Base-by-base conservation (phyloP, 2,888 invertebrate genomes). In the Eucera pruinosa region DNA sequence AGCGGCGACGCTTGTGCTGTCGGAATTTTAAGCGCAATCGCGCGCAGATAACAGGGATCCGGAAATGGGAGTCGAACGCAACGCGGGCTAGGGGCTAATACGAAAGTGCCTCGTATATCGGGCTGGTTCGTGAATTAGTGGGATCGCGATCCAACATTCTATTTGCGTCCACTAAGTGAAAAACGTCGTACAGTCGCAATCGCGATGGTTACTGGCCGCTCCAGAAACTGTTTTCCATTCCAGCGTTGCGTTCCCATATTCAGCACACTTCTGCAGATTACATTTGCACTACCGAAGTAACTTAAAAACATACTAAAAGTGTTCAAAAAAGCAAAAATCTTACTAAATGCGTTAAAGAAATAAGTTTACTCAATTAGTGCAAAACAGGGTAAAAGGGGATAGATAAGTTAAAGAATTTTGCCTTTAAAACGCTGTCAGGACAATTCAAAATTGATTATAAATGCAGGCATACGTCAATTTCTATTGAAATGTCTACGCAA, bases 11-110 rank as follows among this genome's bases (percentile, higher is more conserved):
- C 30, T 47, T 6, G 64, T 60, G 15, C 23, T 27, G 72, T 41
- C 43, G 41, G 77, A 78, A 78, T 78, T 78, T 78, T 69, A 78
- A 78, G 39, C 43, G 75, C 47, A 69, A 69, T 65, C 48, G 54
- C 27, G 39, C 18, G 9, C 43, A 55, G 78, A 78, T 78, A 75
- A 69, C 47, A 27, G n/a, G 41, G 15, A 52, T 30, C 50, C 45
- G 77, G 61, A 67, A 75, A 48, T 41, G 60, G 50, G 11, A 58
- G 75, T 52, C 61, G 55, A 67, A 75, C 52, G 43, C 30, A 36
- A 25, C 61, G 27, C 15, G 27, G 18, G 27, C 41, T 43, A 54
- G 9, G 41, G 13, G 27, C 58, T 60, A 69, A 75, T 75, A 57
- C 50, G 39, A 67, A 62, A 75, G 39, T 64, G 52, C 45, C 50